phyloP scores from a whole-genome alignment of 23 tunicate species.

The Ascidia mentula region DNA sequence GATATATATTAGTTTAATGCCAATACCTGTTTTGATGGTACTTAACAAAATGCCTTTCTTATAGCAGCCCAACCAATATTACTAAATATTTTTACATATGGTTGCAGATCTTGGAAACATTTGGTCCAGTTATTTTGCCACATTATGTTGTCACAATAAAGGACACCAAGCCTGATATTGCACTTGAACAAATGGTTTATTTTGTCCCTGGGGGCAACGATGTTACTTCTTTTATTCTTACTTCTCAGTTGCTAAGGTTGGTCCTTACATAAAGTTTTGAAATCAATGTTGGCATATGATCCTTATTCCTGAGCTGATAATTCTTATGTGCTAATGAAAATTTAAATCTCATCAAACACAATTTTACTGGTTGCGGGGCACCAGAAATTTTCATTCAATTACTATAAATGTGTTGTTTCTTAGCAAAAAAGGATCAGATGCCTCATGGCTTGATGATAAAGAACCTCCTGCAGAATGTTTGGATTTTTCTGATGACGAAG shows the following conservation, averaged over 20 bases:
- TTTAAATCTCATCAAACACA: too few relatives aligned
- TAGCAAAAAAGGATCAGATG: neutral
- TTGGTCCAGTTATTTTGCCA: conserved; percentile 1
- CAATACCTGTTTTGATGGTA: neutral
- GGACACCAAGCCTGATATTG: neutral
- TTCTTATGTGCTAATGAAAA: too few relatives aligned
- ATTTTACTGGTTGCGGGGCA: too few relatives aligned
- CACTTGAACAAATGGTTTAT: neutral
- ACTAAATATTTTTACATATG: neutral
- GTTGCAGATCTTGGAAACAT: neutral
- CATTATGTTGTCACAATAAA: conserved; percentile 3
- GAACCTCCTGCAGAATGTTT: neutral
- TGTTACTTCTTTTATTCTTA: conserved; percentile 4
- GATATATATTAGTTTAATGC: neutral
- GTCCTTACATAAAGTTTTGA: too few relatives aligned
- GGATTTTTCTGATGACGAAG: conserved; percentile 1
- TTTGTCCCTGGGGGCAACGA: conserved; percentile 10
- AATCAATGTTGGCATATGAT: too few relatives aligned
- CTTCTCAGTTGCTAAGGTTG: neutral
- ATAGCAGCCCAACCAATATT: neutral
- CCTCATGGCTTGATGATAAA: neutral
- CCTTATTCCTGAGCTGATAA: too few relatives aligned
- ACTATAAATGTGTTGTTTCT: neutral
- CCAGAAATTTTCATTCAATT: too few relatives aligned
- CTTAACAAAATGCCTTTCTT: too few relatives aligned